Conservation (phyloP, 2,888 invertebrate genomes). For the Dynastes grantii region DNA sequence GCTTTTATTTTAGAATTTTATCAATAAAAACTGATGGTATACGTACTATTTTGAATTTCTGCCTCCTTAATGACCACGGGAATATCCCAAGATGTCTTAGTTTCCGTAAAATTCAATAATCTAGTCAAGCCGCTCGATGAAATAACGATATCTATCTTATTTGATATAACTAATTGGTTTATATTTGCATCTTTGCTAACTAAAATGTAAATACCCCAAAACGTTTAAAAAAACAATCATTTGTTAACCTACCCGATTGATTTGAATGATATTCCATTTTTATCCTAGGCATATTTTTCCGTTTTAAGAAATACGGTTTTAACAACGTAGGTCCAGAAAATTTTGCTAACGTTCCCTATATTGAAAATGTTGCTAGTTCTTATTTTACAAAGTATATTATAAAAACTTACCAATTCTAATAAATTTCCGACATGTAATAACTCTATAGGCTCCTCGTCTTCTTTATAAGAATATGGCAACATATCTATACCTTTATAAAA, state of each 20-base stretch:
- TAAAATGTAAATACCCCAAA: conserved; percentile 57
- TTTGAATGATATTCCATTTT: conserved; percentile 53
- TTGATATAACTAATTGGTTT: conserved; percentile 57
- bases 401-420: conserved; percentile 60
- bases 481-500: conserved; percentile 58
- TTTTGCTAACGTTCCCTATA: conserved; percentile 56
- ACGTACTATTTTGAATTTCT: conserved; percentile 47
- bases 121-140: conserved; percentile 64
- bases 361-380: conserved; percentile 13
- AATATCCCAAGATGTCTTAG: conserved; percentile 62
- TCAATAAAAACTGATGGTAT: background rate
- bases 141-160: conserved; percentile 63
- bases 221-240: too few species aligned
- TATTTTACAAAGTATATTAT: background rate
- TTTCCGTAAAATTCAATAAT: conserved; percentile 63
- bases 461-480: conserved; percentile 58
- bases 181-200: conserved; percentile 64
- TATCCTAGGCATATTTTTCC: conserved; percentile 42
- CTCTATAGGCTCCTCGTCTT: conserved; percentile 58
- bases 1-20: too few species aligned
- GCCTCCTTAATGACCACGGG: conserved; percentile 63
- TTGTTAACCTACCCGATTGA: conserved; percentile 54
- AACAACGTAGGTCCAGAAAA: conserved; percentile 54
- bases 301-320: conserved; percentile 48
- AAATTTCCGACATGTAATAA: conserved; percentile 58